These are phyloP conservation scores for Tamandua tetradactyla DNA, from an alignment of 2,797 vertebrate genomes.

Conservation along the genomic window DNA sequence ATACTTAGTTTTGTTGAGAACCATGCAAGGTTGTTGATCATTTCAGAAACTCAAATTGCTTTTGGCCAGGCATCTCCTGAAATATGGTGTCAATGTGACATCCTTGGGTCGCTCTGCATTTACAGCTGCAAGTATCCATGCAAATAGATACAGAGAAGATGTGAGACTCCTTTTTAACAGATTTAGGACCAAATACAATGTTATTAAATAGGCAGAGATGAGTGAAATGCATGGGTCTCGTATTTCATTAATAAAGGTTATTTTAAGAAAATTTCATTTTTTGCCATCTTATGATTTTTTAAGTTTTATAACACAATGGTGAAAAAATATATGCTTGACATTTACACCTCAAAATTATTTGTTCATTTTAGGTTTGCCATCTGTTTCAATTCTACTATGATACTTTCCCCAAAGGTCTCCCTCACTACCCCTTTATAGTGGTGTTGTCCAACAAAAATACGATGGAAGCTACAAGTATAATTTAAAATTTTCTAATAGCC, in stretches of 20 bases:
- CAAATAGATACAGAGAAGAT: not conserved
- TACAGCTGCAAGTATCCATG: not conserved
- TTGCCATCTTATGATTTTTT: not conserved
- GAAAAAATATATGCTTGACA: not conserved
- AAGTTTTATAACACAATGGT: not conserved
- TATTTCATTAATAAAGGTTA: not conserved
- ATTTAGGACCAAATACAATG: not conserved
- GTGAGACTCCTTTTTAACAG: not conserved
- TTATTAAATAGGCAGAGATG: not conserved
- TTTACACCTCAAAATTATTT: not conserved
- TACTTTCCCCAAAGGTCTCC: not conserved
- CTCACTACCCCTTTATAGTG: not conserved
- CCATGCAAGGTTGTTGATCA: not conserved
- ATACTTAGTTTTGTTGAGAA: not conserved
- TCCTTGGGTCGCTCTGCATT: not conserved
- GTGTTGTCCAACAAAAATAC: not conserved
- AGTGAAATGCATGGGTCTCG: not conserved
- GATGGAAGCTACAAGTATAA: not conserved
- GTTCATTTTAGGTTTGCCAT: not conserved
- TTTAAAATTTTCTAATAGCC: not conserved
- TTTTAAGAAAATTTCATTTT: not conserved
- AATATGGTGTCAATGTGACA: not conserved
- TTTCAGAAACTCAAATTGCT: not conserved
- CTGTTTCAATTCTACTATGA: not conserved
- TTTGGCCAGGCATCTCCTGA: not conserved